These are phyloP conservation scores for Eustalomyia histrio DNA, from an alignment of 2,888 invertebrate species.

Conservation along the genomic window DNA sequence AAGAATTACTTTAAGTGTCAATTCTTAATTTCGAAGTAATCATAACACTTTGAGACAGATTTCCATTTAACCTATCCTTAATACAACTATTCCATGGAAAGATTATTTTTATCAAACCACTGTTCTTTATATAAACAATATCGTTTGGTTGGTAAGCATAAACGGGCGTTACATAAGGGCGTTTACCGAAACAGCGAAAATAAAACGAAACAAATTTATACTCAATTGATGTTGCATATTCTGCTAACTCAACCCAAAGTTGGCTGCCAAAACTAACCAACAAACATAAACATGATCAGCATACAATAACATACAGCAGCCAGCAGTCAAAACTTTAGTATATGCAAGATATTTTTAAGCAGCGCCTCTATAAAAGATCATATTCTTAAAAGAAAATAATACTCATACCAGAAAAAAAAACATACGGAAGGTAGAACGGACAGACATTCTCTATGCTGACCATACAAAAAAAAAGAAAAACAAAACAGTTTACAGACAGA, in stretches of 20 bases:
- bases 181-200: constrained; percentile 74
- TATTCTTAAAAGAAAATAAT: constrained; percentile 20
- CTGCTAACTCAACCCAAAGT: constrained; percentile 26
- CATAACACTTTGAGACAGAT: no score
- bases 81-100: no score
- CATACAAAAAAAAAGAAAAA: no score
- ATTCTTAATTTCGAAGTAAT: no score
- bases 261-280: not conserved
- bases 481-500: constrained; percentile 5
- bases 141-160: constrained; percentile 50
- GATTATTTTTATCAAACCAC: constrained; percentile 13
- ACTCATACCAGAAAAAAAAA: constrained; percentile 11
- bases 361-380: constrained; percentile 16
- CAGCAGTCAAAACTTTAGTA: constrained; percentile 21
- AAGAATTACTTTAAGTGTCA: no score
- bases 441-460: no score
- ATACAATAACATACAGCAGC: constrained; percentile 18
- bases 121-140: constrained; percentile 24
- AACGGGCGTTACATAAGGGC: constrained; percentile 72
- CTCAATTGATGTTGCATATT: constrained; percentile 67
- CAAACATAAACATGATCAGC: constrained; percentile 44
- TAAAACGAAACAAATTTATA: constrained; percentile 77
- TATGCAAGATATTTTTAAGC: constrained; percentile 47
- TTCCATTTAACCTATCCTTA: no score
- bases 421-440: constrained; percentile 49